These are phyloP conservation scores for Cyclura pinguis DNA, from an alignment of 2,797 vertebrate genomes.

Conservation along the genomic window DNA sequence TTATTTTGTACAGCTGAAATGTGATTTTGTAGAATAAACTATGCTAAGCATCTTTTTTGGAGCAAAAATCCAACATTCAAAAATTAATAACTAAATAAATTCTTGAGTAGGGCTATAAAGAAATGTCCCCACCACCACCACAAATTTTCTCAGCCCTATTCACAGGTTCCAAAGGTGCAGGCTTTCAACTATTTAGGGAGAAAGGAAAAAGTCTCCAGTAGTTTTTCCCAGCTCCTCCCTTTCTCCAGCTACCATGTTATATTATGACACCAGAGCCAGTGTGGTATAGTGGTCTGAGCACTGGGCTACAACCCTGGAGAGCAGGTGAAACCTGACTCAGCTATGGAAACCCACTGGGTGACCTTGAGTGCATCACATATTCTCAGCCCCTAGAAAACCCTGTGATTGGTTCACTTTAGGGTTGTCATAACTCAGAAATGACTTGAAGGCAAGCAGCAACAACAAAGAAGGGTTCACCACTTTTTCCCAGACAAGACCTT, in stretches of 20 bases:
- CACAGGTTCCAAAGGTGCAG: background rate
- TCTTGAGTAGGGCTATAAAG: background rate
- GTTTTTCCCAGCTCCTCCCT: background rate
- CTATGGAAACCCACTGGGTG: too few relatives aligned
- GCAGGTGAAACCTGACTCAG: too few relatives aligned
- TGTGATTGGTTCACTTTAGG: too few relatives aligned
- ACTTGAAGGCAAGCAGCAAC: too few relatives aligned
- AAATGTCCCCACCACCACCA: background rate
- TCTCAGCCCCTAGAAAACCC: too few relatives aligned
- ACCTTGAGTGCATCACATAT: too few relatives aligned
- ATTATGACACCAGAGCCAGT: background rate
- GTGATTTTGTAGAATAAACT: conserved; percentile 15
- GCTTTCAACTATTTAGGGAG: background rate
- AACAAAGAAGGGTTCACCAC: too few relatives aligned
- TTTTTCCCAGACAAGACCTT: background rate
- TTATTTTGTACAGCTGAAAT: background rate
- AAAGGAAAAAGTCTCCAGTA: too few relatives aligned
- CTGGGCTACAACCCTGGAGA: too few relatives aligned
- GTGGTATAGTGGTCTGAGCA: too few relatives aligned
- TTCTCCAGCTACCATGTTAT: background rate
- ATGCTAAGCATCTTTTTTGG: background rate
- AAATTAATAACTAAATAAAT: background rate
- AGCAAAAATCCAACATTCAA: background rate
- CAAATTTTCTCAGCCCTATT: background rate
- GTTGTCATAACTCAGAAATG: too few relatives aligned